Base-by-base conservation (phyloP, 2,113 vertebrate genomes). In the Oxyruncus cristatus region DNA sequence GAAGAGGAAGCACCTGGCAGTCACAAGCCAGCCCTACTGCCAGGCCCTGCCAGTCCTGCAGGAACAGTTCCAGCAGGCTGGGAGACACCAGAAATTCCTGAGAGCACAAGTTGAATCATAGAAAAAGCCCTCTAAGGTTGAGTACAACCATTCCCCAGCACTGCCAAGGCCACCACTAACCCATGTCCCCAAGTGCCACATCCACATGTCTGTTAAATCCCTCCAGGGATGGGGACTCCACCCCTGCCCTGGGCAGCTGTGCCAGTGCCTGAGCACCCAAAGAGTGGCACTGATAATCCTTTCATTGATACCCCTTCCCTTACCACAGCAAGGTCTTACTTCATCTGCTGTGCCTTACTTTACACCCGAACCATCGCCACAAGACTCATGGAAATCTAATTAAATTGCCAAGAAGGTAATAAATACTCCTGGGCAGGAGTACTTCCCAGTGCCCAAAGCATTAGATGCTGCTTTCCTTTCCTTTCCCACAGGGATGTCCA, bases 1-100 rank as follows among this genome's bases (percentile, higher is more conserved):
- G 58, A 72, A 77, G 35, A 80, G 35, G 19, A 66, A 83, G 39
- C 28, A 63, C 14, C 9, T 37, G 26, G 19, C 21, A 37, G 58
- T 6, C 33, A 46, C 65, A 27, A 42, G 23, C 0, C 0, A 87
- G 41, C 8, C 23, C 6, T 2, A 2, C 11, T 70, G 41, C 42
- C 47, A 15, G 58, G 23, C 23, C 49, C 23, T 49, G 49, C 67
- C 37, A 22, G 28, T 61, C 46, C 52, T 47, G 32, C n/a, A 16
- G 39, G n/a, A 76, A 26, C 11, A 50, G 30, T 8, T 70, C 46
- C 46, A 82, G 52, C 33, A 47, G 41, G 23, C 65, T 53, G 46
- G 47, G 81, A 55, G 35, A 72, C 59, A n/a, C 28, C 14, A 52
- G 16, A 42, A 39, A 72, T 21, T n/a, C 33, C 28, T 33, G 28